phyloP scores from a whole-genome alignment of 2,888 invertebrate genomes.

The Agriotes lineatus region DNA sequence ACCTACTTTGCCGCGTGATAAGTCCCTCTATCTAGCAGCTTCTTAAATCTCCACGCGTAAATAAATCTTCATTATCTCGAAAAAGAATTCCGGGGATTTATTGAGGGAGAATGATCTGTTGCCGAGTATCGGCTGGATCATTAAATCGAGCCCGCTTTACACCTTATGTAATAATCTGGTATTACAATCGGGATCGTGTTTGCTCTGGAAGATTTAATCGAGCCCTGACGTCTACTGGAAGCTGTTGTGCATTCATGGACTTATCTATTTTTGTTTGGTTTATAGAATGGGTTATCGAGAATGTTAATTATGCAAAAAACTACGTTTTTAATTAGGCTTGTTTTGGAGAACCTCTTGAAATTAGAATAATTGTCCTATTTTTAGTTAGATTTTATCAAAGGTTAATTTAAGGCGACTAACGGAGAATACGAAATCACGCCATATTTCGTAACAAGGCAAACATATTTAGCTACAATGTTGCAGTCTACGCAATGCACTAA shows the following conservation, averaged over 20 bases:
- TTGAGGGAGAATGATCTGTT: constrained; percentile 3
- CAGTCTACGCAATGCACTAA: too few relatives aligned
- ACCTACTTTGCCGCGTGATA: too few relatives aligned
- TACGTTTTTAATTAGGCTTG: neutral
- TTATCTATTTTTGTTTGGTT: too few relatives aligned
- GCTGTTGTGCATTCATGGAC: too few relatives aligned
- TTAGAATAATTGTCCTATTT: neutral
- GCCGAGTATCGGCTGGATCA: neutral
- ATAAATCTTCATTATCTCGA: constrained; percentile 1
- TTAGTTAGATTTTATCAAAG: neutral
- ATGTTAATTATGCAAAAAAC: neutral
- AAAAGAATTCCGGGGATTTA: neutral
- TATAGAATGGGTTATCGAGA: neutral
- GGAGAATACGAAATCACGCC: neutral
- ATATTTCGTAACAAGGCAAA: too few relatives aligned
- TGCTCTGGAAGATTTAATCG: too few relatives aligned
- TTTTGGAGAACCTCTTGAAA: neutral
- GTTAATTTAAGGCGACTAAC: neutral
- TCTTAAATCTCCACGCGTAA: neutral
- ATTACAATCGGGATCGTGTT: neutral
- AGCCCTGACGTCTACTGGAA: neutral
- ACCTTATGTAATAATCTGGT: neutral
- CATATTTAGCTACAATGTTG: too few relatives aligned
- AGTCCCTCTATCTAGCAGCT: too few relatives aligned
- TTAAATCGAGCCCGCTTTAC: constrained; percentile 3